Evolutionary conservation across 35 echinoderm and acorn worm genomes (phyloP), one percentile per base, ranked within the genome.

Genomic region (Stichopus chloronotus): DNA sequence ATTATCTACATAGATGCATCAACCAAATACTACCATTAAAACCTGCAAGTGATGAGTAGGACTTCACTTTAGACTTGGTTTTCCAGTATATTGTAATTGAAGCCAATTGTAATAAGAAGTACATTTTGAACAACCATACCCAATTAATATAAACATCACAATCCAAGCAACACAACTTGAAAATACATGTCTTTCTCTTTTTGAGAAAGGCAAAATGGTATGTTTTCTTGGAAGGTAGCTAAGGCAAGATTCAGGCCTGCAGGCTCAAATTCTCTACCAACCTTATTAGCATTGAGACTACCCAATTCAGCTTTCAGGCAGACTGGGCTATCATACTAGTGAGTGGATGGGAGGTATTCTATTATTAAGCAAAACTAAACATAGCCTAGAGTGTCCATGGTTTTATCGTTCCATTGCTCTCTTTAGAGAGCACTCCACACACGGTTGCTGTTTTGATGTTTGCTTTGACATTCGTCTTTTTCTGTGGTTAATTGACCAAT

Each of bases 371-470:
- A 65, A 65, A 65, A 14, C 19, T 65, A 65, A 65, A 65, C 25
- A 83, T 83, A 83, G 80, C 80, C 80, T 83, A n/a, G 55, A 83
- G 78, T 81, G 25, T n/a, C 19, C 6, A 74, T n/a, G 6, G 69
- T 74, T 16, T 14, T 74, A 74, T 74, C 17, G 82, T 58, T 85
- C 58, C 53, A 83, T 7, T 58, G 57, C 13, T 58, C 17, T 9
- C 23, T 58, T 6, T 21, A 20, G 52, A 85, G 82, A 85, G 82
- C 17, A n/a, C 82, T 85, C 57, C 20, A 85, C 8, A 74, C 19
- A 74, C 7, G 30, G 22, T 16, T 19, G 69, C 69, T 74, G 69
- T 21, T 74, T 74, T 65, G 61, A 65, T 65, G 19, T 14, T 43
- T 65, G 61, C 19, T 65, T 65, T 6, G 17, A 7, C 69, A 74